Evolutionary conservation across 2,888 invertebrate genomes (phyloP), one percentile per base, ranked within the genome.

Genomic region (Timema podura): DNA sequence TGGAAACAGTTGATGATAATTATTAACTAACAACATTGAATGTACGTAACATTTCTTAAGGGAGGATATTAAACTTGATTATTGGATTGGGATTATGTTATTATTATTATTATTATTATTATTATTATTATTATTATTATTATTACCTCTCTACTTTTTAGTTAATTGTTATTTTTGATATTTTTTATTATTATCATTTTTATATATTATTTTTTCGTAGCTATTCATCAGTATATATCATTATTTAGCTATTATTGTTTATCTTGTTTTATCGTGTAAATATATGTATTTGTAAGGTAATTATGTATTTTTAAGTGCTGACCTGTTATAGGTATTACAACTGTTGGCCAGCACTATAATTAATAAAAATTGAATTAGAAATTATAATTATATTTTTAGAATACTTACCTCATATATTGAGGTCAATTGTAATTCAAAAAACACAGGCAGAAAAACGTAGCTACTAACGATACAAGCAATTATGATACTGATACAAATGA

Each of bases 391-490:
- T 51, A 13, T 51, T 13, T 13, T 16, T 30, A 16, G 8, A 57
- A 15, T 16, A 47, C 72, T 74, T 74, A 83, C 85, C 79, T 84
- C 89, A 76, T 89, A 90, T 67, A 87, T 87, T 51, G 90, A 90
- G 0, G 89, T 88, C 5, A 91, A 77, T 76, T 90, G 88, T 2
- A 92, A 80, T 74, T 87, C 87, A 78, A 88, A 88, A 76, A 91
- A 91, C 0, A 91, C 88, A 75, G 89, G 84, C 77, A 90, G 75
- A 75, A 82, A 87, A 8, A 85, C 76, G 71, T 79, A 80, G n/a
- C 80, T 74, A 2, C 81, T 79, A 8, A 81, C 68, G 7, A 77
- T 70, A 46, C 76, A 71, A 10, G 77, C 81, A 0, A 82, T 72
- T n/a, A 85, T 73, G 57, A 82, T 81, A 5, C 83, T 80, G 9